Evolutionary conservation across 2,888 invertebrate genomes (phyloP).

Genomic region (Monoplex corrugatus): DNA sequence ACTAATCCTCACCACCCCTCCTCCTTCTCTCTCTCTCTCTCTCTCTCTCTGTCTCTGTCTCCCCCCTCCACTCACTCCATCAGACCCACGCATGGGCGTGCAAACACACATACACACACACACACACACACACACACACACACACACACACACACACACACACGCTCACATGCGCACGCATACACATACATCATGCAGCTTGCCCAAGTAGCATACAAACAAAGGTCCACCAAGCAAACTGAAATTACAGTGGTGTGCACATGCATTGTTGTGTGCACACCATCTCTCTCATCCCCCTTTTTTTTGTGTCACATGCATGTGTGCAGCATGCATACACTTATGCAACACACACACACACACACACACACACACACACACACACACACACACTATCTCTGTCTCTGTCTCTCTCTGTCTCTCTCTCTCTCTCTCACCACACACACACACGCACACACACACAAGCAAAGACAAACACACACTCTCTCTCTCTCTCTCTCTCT

Average conservation of each 20-base stretch:
- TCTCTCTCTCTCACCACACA: not conserved
- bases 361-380: not conserved
- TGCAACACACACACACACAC: not conserved
- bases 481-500: constrained; percentile 2
- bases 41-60: not conserved
- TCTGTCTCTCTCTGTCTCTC: constrained; percentile 21
- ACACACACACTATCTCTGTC: not conserved
- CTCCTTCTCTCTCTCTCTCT: not conserved
- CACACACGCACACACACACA: too few relatives aligned
- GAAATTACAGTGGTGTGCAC: too few relatives aligned
- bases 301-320: not conserved
- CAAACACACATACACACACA: constrained; percentile 23
- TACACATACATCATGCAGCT: not conserved
- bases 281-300: not conserved
- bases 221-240: too few relatives aligned
- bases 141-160: constrained; percentile 1
- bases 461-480: not conserved
- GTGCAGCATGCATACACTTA: not conserved
- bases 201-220: not conserved
- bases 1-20: too few relatives aligned
- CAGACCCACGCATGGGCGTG: not conserved
- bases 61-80: not conserved
- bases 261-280: too few relatives aligned
- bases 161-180: too few relatives aligned
- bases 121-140: constrained; percentile 28